phyloP scores from a whole-genome alignment of 2,113 vertebrate genomes.

The Cromileptes altivelis region DNA sequence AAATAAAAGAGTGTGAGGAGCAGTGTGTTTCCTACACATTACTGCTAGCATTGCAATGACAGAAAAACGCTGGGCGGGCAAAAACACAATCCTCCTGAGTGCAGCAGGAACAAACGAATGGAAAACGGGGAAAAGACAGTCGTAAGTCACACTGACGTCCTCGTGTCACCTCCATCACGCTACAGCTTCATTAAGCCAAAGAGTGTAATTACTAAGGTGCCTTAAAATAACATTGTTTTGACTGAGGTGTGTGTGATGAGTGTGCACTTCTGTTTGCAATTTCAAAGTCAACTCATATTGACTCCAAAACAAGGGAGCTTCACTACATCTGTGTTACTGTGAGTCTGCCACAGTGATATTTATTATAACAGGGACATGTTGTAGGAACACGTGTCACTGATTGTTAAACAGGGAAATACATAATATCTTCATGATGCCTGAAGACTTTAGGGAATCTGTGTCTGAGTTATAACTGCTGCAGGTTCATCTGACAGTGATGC shows the following conservation, averaged over 20 bases:
- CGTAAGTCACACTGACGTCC: conserved; percentile 38
- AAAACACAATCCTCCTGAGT: conserved; percentile 51
- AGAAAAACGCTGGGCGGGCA: conserved; percentile 56
- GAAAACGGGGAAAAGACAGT: conserved; percentile 38
- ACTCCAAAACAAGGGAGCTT: conserved; percentile 15
- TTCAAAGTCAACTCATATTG: conserved; percentile 23
- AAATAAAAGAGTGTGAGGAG: conserved; percentile 24
- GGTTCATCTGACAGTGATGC: background rate
- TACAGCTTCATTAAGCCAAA: conserved; percentile 27
- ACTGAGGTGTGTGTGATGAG: conserved; percentile 17
- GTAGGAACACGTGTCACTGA: background rate
- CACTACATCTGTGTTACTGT: background rate
- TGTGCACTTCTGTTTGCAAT: background rate
- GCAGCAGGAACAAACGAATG: conserved; percentile 55
- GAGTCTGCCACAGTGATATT: background rate
- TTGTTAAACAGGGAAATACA: background rate
- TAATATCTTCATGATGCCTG: too few species aligned
- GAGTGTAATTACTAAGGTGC: conserved; percentile 25
- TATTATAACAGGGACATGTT: background rate
- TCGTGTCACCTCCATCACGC: conserved; percentile 6
- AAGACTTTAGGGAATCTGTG: background rate
- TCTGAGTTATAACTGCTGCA: background rate
- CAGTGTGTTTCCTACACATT: conserved; percentile 38
- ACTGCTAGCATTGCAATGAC: conserved; percentile 64
- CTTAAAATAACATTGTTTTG: conserved; percentile 25